Evolutionary conservation across 2,113 vertebrate species (phyloP), one percentile per base, ranked within the genome.

Genomic region (Callocephalon fimbriatum): DNA sequence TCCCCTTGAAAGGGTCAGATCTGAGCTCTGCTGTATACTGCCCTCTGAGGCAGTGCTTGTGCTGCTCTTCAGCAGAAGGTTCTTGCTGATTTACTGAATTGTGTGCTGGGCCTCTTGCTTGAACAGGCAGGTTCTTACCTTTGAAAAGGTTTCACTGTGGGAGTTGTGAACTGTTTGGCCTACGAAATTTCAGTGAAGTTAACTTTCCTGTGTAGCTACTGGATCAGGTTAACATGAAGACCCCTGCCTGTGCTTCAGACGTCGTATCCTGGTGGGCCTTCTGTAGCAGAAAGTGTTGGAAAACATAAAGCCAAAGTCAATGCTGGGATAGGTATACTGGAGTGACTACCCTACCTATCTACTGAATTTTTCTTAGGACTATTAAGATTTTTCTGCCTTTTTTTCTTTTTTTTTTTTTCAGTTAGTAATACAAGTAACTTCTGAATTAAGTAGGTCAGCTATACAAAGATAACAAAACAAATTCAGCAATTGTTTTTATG

Each of bases 81-180:
- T 73, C 29, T 70, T 76, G 32, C 48, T 72, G 48, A 13, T 1
- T 1, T 29, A 31, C 2, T 0, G 1, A 27, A 16, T 32, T 1
- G 0, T 45, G 40, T 77, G 50, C 31, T 81, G 29, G 40, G 14
- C 31, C 74, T 79, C 50, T 45, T 58, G 19, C 17, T 80, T 62
- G 25, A 19, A 15, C 35, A 63, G 56, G 16, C 26, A 31, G 15
- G n/a, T 51, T 61, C 47, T 61, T 76, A 27, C 2, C 42, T 88
- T 44, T 35, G 63, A 31, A 61, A 37, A 56, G 47, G 4, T 65
- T 72, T 82, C 18, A 25, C 47, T 78, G 35, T 1, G 1, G 11
- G 21, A 65, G 26, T 26, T 84, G 27, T 84, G 61, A 65, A 26
- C 37, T 8, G 6, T 85, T 93, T 90, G 22, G 37, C 15, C 6